These are phyloP conservation scores for Pipra filicauda DNA, from an alignment of 2,113 vertebrate genomes.

Conservation along the genomic window DNA sequence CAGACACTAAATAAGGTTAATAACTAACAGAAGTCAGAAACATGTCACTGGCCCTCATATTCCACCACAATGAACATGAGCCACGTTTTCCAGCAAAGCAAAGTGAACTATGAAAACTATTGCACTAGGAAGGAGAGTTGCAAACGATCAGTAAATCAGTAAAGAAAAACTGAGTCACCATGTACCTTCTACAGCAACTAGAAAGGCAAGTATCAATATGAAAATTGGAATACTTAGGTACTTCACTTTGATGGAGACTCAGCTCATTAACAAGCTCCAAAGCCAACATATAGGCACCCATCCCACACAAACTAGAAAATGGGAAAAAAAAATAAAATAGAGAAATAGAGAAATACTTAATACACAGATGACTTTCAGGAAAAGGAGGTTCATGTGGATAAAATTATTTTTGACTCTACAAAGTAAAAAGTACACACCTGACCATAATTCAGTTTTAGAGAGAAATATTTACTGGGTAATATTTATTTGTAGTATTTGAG, in stretches of 20 bases:
- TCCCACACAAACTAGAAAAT: background rate
- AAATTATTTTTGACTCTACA: background rate
- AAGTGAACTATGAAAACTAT: background rate
- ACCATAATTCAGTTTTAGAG: background rate
- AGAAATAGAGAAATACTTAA: background rate
- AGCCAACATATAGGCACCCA: background rate
- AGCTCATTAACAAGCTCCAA: background rate
- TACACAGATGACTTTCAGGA: background rate
- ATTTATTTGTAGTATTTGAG: background rate
- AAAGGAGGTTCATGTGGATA: background rate
- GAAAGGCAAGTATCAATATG: background rate
- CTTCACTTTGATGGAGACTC: background rate
- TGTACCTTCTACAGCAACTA: slow-evolving; percentile 20
- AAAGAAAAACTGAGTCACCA: slow-evolving; percentile 58
- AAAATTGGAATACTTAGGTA: background rate
- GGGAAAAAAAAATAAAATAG: background rate
- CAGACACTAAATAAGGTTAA: background rate
- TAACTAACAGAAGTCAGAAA: background rate
- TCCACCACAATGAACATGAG: background rate
- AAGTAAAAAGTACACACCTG: background rate
- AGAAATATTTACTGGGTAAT: background rate
- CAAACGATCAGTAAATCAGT: slow-evolving; percentile 9
- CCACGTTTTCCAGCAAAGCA: background rate
- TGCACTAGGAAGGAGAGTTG: background rate
- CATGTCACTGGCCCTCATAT: background rate